phyloP scores from a whole-genome alignment of 2,113 vertebrate genomes.

The Eolophus roseicapilla region DNA sequence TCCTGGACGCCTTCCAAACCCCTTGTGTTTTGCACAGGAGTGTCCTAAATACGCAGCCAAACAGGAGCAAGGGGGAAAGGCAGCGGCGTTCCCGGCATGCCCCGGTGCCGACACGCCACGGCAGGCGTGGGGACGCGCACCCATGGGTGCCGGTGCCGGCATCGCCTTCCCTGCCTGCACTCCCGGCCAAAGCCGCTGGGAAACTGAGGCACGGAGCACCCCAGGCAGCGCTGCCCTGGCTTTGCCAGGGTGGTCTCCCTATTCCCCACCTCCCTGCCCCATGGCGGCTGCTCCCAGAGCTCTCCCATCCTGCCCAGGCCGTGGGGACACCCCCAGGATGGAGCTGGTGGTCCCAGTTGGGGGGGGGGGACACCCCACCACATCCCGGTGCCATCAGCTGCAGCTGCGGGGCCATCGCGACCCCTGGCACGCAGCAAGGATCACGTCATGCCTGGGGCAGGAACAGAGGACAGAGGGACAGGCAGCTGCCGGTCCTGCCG shows the following conservation, averaged over 20 bases:
- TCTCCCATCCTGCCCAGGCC: neutral
- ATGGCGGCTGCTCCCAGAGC: accelerated
- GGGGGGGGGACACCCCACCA: neutral
- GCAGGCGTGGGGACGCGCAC: neutral
- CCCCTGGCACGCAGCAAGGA: neutral
- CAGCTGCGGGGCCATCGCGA: neutral
- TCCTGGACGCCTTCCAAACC: conserved; percentile 38
- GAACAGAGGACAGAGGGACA: neutral
- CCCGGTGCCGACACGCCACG: neutral
- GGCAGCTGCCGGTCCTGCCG: neutral
- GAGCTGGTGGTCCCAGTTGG: neutral
- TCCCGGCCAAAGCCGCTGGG: neutral
- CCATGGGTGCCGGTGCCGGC: conserved; percentile 29
- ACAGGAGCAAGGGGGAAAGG: conserved; percentile 8
- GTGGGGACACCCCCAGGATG: neutral
- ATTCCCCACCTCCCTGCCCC: neutral
- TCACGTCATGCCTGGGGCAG: neutral
- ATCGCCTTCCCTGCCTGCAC: neutral
- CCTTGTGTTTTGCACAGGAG: conserved; percentile 31
- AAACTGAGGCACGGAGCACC: neutral
- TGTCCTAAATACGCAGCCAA: conserved; percentile 6
- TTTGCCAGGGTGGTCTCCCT: neutral
- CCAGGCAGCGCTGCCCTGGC: neutral
- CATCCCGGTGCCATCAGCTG: neutral
- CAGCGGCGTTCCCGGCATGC: neutral